A percentile compares a stretch with the other conserved stretches of the same genome.
These are phyloP conservation scores for Ammospiza maritima DNA, from an alignment of 2,797 vertebrate species.

Conservation along the genomic window DNA sequence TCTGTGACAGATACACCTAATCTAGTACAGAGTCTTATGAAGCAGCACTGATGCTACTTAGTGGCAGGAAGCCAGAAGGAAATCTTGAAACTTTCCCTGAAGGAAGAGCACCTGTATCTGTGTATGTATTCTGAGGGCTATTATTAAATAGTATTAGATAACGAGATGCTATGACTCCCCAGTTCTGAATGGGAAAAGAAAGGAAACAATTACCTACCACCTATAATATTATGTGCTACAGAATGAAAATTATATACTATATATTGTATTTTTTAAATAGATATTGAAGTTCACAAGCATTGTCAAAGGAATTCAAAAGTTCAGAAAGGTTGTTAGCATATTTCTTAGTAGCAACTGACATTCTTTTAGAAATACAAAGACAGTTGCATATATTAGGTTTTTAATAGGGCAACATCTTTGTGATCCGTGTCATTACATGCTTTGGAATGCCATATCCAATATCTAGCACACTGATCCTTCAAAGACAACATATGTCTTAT, in stretches of 20 bases:
- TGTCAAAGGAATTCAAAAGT: conserved; percentile 40
- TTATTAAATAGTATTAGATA: conserved; percentile 16
- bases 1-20: neutral
- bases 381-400: conserved; percentile 35
- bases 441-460: conserved; percentile 19
- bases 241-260: conserved; percentile 35
- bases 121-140: neutral
- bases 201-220: conserved; percentile 25
- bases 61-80: neutral
- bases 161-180: neutral
- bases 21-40: neutral
- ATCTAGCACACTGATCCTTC: conserved; percentile 19
- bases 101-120: neutral
- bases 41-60: neutral
- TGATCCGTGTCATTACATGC: neutral
- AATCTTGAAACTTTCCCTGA: neutral
- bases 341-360: conserved; percentile 41
- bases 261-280: conserved; percentile 20
- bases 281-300: conserved; percentile 27
- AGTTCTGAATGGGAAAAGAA: neutral
- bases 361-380: conserved; percentile 24
- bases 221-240: neutral
- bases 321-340: conserved; percentile 44
- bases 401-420: conserved; percentile 21
- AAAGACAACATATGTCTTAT: neutral